Percentiles rank a stretch among this genome's conserved stretches.
Conservation (phyloP, 2,797 vertebrate genomes). For the Danio albolineatus region DNA sequence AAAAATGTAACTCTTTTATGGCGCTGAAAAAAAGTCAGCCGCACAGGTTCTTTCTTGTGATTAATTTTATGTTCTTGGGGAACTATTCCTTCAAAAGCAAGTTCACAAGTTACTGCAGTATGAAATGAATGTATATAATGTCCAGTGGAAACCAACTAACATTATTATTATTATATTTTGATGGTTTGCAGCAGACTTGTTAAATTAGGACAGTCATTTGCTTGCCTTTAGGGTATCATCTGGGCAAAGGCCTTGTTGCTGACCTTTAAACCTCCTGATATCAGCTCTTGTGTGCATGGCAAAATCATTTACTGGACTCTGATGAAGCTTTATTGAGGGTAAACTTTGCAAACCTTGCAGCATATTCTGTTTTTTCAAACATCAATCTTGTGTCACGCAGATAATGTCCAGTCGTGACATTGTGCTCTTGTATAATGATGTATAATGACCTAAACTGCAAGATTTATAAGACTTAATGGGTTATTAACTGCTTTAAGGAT, state of each 20-base stretch:
- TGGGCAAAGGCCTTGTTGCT: conserved; percentile 45
- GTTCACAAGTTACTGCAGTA: not conserved
- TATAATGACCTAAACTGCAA: conserved; percentile 16
- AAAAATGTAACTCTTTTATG: not conserved
- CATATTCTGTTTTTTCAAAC: not conserved
- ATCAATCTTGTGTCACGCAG: conserved; percentile 3
- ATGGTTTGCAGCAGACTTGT: conserved; percentile 49
- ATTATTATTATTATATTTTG: not conserved
- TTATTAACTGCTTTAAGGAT: conserved; percentile 46
- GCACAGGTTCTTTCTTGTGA: not conserved
- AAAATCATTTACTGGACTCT: not conserved
- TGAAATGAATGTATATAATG: not conserved
- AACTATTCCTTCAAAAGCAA: not conserved
- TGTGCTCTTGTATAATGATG: not conserved
- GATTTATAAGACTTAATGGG: conserved; percentile 1
- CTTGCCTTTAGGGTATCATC: conserved; percentile 43
- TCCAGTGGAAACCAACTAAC: not conserved
- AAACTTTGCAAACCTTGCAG: not conserved
- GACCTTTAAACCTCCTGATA: conserved; percentile 51
- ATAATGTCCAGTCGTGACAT: not conserved
- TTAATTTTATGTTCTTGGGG: not conserved
- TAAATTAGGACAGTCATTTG: conserved; percentile 41
- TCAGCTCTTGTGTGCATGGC: conserved; percentile 24
- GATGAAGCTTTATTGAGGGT: conserved; percentile 1
- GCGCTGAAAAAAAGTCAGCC: not conserved